These are phyloP conservation scores for Cenopis cana DNA, from an alignment of 2,888 invertebrate species.

Conservation along the genomic window DNA sequence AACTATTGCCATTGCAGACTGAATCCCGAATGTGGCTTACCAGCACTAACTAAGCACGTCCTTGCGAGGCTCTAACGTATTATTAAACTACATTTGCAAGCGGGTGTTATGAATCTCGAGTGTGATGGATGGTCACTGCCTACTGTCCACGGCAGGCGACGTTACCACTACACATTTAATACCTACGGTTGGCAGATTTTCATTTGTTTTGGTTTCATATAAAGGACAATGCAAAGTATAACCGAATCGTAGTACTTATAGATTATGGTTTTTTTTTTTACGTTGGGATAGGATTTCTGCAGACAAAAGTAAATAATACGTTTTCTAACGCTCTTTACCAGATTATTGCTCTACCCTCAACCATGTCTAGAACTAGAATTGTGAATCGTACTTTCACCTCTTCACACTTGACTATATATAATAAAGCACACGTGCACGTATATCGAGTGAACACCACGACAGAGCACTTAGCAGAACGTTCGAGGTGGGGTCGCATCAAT, in stretches of 20 bases:
- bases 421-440: conserved; percentile 52
- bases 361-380: neutral
- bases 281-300: too few relatives aligned
- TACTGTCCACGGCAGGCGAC: conserved; percentile 41
- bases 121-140: conserved; percentile 71
- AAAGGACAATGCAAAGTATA: conserved; percentile 7
- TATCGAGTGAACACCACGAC: conserved; percentile 68
- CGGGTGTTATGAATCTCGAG: conserved; percentile 74
- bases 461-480: conserved; percentile 80
- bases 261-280: too few relatives aligned
- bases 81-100: conserved; percentile 70
- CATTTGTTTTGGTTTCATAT: conserved; percentile 17
- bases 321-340: too few relatives aligned
- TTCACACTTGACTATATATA: conserved; percentile 6
- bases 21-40: conserved; percentile 39
- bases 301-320: too few relatives aligned
- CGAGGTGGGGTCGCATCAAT: conserved; percentile 82
- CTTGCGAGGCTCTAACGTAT: conserved; percentile 60
- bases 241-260: too few relatives aligned
- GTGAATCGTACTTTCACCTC: neutral
- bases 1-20: conserved; percentile 32
- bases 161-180: conserved; percentile 34
- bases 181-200: conserved; percentile 12
- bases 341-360: too few relatives aligned
- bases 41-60: conserved; percentile 39